Base-by-base conservation (phyloP, 2,797 vertebrate genomes). In the Enteromius thamalakanensis region DNA sequence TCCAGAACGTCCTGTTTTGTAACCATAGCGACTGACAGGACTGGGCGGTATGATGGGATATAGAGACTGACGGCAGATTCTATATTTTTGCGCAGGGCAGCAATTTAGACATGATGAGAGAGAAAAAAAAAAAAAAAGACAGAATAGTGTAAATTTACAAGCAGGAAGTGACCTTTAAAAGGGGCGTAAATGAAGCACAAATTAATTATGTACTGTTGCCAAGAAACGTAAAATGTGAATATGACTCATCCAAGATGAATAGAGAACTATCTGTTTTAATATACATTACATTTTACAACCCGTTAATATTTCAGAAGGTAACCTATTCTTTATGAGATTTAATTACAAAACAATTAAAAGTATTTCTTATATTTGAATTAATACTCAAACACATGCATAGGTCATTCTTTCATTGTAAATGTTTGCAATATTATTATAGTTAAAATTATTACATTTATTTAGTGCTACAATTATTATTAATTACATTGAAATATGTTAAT, bases 1-100 rank as follows among this genome's bases (percentile, higher is more conserved):
- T 77, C 79, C 80, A 84, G 70, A 87, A 84, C 76, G 76, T 84
- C 84, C 71, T 55, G 76, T 78, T 84, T 47, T 47, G 83, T 84
- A 85, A 85, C 85, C 81, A 88, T 85, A 76, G 79, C 81, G 71
- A 88, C 86, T 72, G 82, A 75, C 72, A 74, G 15, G 60, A 49
- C 32, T 40, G 71, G 32, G 80, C 6, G 47, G 60, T 29, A 64
- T 75, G 49, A 42, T 23, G 69, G 42, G 64, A 72, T 60, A 21
- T 11, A 76, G 55, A 72, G 68, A 47, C 53, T 42, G 55, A 23
- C 21, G 21, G 72, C 51, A 40, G 51, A 21, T 67, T 67, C 3
- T 21, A 0, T 40, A 6, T 40, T 21, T 40, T 19, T 68, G 32
- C 3, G 3, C 17, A 67, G 17, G 9, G 21, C 65, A 67, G 64